Evolutionary conservation across 2,888 invertebrate species (phyloP).

Genomic region (Macrophya annulata): DNA sequence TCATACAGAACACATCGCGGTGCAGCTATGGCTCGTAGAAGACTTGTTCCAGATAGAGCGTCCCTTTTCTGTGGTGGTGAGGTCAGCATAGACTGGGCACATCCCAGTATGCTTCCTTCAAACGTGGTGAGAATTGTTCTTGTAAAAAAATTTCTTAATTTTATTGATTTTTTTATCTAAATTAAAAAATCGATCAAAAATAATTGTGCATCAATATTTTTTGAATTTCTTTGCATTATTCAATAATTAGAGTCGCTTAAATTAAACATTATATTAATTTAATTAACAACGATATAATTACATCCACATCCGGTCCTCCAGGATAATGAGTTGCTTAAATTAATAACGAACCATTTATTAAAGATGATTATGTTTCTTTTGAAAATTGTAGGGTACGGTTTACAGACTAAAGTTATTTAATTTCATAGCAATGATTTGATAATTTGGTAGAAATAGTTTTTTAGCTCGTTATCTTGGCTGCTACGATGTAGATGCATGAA

Average conservation of each 20-base stretch:
- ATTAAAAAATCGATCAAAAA: neutral
- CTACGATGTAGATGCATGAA: neutral
- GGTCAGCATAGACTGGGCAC: constrained; percentile 75
- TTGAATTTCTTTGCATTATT: neutral
- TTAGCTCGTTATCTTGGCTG: constrained; percentile 24
- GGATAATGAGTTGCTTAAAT: neutral
- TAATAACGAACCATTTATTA: neutral
- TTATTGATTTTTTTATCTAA: neutral
- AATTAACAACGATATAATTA: neutral
- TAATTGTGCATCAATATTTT: no score
- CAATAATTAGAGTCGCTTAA: neutral
- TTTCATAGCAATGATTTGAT: neutral
- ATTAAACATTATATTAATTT: neutral
- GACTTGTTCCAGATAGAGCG: constrained; percentile 80
- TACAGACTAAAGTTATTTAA: neutral
- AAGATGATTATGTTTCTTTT: no score
- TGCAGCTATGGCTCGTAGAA: constrained; percentile 82
- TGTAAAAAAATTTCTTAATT: constrained; percentile 23
- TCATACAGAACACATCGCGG: constrained; percentile 88
- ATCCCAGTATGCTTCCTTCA: constrained; percentile 67
- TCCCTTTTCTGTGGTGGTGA: constrained; percentile 68
- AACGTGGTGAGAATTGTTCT: constrained; percentile 71
- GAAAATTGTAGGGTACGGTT: no score
- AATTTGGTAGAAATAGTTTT: neutral
- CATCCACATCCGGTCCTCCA: neutral